Percentiles rank a stretch among this genome's conserved stretches.
Evolutionary conservation across 2,113 vertebrate genomes (phyloP).

Genomic region (Donacobius atricapilla): DNA sequence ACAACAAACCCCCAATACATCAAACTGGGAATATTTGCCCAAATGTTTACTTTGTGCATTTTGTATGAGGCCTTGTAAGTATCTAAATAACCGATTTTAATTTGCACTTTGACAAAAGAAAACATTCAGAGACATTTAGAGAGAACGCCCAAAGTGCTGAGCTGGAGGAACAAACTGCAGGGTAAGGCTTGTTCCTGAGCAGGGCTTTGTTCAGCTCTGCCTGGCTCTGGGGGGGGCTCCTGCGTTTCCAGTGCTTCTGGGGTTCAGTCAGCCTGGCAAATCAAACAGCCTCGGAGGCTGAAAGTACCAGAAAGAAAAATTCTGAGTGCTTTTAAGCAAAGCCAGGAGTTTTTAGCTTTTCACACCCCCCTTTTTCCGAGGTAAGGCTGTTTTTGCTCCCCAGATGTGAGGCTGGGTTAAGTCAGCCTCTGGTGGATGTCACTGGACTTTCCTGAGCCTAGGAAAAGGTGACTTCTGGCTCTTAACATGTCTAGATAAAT

Average conservation of each 20-base stretch:
- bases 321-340: neutral
- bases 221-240: neutral
- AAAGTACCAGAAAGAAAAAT: neutral
- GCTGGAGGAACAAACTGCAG: neutral
- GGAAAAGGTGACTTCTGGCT: neutral
- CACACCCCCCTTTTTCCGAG: fast-evolving
- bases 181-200: neutral
- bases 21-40: neutral
- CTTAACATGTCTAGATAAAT: neutral
- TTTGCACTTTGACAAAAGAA: neutral
- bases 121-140: neutral
- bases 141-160: neutral
- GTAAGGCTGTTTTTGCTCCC: neutral
- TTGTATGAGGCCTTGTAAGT: neutral
- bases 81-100: neutral
- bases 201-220: neutral
- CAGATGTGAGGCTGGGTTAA: neutral
- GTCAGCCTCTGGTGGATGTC: neutral
- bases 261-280: neutral
- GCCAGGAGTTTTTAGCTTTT: neutral
- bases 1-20: neutral
- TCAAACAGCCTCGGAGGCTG: neutral
- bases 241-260: neutral
- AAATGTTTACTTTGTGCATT: neutral
- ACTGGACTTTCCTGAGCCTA: neutral